Evolutionary conservation across 1,140 invertebrate species (phyloP), one percentile per base, ranked within the genome.

Genomic region (Lethocerus indicus): DNA sequence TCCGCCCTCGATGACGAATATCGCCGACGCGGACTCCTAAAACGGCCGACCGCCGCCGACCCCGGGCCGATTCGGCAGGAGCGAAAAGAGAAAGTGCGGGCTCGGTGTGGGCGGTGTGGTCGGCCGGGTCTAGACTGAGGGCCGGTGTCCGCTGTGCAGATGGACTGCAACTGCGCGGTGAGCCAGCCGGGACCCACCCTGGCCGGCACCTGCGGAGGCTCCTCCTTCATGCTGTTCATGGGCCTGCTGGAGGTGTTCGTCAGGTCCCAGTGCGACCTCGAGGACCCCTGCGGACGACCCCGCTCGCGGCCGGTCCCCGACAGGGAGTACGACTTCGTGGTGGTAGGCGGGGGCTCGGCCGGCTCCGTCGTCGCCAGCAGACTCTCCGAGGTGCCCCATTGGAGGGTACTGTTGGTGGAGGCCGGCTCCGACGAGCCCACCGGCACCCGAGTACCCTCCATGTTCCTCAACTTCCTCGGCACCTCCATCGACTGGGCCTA

Each of bases 401-500:
- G 81, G 75, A 80, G 76, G 43, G 83, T 90, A 2, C 63, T 91
- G 40, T 64, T 91, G 14, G 62, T 92, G 27, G 88, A 91, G 73
- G 86, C 87, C 51, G 83, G 82, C 62, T 68, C 66, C 36, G 81
- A 87, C 58, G 83, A 87, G 60, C 84, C 84, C 0, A 86, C 83
- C 0, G 83, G 82, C 0, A 78, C 82, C 0, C 83, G 87, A 61
- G 82, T 86, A 54, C 85, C 82, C 1, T 86, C 81, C 3, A 86
- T 86, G 75, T 87, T 83, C 65, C 73, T 85, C 39, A 87, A 86
- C 63, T 87, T 83, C 57, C 71, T 85, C 20, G 81, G 79, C 2
- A 81, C 76, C 5, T 77, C 79, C 35, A 85, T 87, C 48, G 89
- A 94, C 66, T 95, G 88, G 85, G 71, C 75, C 12, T 93, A 83